Percentiles rank a stretch among this genome's conserved stretches.
These are phyloP conservation scores for Maniola jurtina DNA, from an alignment of 1,140 invertebrate genomes.

Conservation along the genomic window DNA sequence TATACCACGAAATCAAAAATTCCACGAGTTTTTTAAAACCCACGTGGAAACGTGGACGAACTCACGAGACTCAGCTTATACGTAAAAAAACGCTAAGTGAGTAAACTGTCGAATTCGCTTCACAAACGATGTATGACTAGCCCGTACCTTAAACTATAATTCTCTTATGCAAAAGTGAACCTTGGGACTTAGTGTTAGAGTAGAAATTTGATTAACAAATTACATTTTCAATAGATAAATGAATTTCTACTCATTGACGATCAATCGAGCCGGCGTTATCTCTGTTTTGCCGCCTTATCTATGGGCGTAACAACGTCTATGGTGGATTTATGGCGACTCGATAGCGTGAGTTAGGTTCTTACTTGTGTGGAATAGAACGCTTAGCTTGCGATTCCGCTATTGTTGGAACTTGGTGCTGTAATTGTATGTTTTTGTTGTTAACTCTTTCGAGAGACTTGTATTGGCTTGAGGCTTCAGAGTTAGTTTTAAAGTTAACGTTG, in stretches of 20 bases:
- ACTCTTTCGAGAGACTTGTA: neutral
- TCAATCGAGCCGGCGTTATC: slow-evolving; percentile 48
- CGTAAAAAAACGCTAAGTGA: too few relatives aligned
- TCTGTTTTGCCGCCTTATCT: slow-evolving; percentile 51
- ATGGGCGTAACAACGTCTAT: slow-evolving; percentile 44
- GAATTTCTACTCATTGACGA: slow-evolving; percentile 49
- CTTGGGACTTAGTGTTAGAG: neutral
- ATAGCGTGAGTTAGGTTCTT: slow-evolving; percentile 36
- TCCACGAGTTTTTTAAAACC: neutral
- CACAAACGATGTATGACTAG: slow-evolving; percentile 38
- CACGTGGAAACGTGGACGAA: too few relatives aligned
- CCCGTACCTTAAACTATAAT: slow-evolving; percentile 35
- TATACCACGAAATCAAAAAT: too few relatives aligned
- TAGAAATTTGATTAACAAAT: neutral
- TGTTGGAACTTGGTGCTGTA: slow-evolving; percentile 15
- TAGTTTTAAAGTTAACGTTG: too few relatives aligned
- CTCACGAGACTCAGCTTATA: too few relatives aligned
- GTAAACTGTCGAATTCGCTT: slow-evolving; percentile 33
- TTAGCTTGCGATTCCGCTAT: slow-evolving; percentile 26
- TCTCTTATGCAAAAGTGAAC: neutral
- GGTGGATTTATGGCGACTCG: slow-evolving; percentile 42
- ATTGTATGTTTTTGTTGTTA: slow-evolving; percentile 15
- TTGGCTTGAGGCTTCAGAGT: too few relatives aligned
- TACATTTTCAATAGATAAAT: slow-evolving; percentile 39
- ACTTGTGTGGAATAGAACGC: slow-evolving; percentile 30